phyloP scores from a whole-genome alignment of 2,888 invertebrate genomes.

The Sturmia bella region DNA sequence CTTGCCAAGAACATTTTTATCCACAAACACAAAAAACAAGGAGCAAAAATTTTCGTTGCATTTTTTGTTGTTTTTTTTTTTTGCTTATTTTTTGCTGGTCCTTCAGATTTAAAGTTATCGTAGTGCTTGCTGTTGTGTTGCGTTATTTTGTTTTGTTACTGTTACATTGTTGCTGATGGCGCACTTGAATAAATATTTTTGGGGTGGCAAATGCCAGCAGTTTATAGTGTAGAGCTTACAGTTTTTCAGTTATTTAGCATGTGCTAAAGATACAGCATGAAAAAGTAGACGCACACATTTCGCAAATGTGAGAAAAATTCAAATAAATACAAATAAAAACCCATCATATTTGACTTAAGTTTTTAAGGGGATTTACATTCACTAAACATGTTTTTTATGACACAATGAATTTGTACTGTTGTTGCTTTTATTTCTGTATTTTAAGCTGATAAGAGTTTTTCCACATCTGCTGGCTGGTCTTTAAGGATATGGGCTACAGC shows the following conservation, averaged over 20 bases:
- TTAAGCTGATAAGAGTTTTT: conserved; percentile 44
- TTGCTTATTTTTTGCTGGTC: conserved; percentile 7
- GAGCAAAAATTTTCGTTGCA: conserved; percentile 21
- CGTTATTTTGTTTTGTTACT: conserved; percentile 53
- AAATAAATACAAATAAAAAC: conserved; percentile 38
- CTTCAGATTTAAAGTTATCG: no score
- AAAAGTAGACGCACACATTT: background rate
- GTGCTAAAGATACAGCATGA: conserved; percentile 41
- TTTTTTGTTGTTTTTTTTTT: conserved; percentile 3
- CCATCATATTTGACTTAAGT: conserved; percentile 58
- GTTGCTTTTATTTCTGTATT: conserved; percentile 26
- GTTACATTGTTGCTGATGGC: conserved; percentile 63
- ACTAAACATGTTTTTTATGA: conserved; percentile 58
- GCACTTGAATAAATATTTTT: conserved; percentile 60
- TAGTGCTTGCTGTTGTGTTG: conserved; percentile 44
- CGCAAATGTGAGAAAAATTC: conserved; percentile 1
- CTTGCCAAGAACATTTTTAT: conserved; percentile 66
- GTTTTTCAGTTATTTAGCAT: conserved; percentile 65
- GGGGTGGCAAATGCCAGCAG: conserved; percentile 42
- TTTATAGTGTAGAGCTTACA: conserved; percentile 61
- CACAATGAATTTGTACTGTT: background rate
- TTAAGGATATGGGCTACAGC: conserved; percentile 20
- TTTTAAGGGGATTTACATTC: conserved; percentile 58
- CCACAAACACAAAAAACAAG: background rate
- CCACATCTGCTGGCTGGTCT: conserved; percentile 34